A percentile compares a stretch with the other conserved stretches of the same genome.
phyloP scores from a whole-genome alignment of 1,140 invertebrate species.

The Plodia interpunctella region DNA sequence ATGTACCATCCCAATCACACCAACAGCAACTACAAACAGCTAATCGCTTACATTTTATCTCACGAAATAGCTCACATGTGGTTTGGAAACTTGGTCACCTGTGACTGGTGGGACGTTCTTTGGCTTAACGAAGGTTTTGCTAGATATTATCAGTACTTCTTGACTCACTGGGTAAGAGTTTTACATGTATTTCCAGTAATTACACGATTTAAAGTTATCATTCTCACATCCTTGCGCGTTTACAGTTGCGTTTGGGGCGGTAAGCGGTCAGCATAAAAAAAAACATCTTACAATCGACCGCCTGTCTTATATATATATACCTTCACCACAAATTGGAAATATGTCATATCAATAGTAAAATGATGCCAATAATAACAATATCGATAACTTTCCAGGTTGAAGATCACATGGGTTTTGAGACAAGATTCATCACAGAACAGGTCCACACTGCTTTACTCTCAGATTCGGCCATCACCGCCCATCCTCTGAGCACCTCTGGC shows the following conservation, averaged over 20 bases:
- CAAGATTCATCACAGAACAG: slow-evolving; percentile 80
- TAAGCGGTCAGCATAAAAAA: no score
- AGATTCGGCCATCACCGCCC: slow-evolving; percentile 81
- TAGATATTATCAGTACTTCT: slow-evolving; percentile 82
- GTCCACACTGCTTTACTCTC: slow-evolving; percentile 80
- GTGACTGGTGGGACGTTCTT: slow-evolving; percentile 82
- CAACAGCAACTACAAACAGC: slow-evolving; percentile 71
- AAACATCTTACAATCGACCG: no score
- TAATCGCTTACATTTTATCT: slow-evolving; percentile 78
- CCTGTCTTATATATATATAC: no score
- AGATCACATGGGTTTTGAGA: slow-evolving; percentile 71
- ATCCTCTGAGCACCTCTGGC: slow-evolving; percentile 76
- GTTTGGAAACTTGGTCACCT: slow-evolving; percentile 84
- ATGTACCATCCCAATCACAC: slow-evolving; percentile 74
- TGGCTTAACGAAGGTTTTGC: slow-evolving; percentile 86
- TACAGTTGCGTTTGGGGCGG: no score
- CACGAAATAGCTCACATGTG: slow-evolving; percentile 83
- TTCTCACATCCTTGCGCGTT: no score
- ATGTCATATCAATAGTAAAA: no score
- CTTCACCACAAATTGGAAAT: no score
- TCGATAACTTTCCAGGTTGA: slow-evolving; percentile 56
- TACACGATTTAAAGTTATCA: neutral
- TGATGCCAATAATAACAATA: neutral
- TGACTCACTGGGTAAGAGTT: slow-evolving; percentile 57
- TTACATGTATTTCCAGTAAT: neutral